These are phyloP conservation scores for Porphyrio hochstetteri DNA, from an alignment of 2,113 vertebrate genomes.

Conservation along the genomic window DNA sequence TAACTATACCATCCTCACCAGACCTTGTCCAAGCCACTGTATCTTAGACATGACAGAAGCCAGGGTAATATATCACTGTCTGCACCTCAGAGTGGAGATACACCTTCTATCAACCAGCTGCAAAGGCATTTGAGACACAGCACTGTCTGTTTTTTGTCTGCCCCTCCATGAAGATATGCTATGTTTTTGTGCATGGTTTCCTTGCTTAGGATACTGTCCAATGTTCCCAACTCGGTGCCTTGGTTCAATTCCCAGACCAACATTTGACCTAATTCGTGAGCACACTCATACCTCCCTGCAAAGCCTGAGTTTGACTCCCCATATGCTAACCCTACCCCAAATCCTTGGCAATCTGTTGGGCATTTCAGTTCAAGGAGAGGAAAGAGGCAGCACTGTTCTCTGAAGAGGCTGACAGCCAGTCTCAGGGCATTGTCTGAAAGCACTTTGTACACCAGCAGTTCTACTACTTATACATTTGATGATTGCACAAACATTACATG, in stretches of 20 bases:
- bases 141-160: background rate
- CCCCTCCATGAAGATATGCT: background rate
- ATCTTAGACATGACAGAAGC: background rate
- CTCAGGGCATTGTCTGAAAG: fast-evolving
- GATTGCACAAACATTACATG: background rate
- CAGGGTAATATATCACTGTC: background rate
- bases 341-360: background rate
- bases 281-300: background rate
- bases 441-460: background rate
- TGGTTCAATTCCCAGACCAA: background rate
- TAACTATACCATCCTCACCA: background rate
- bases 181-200: fast-evolving
- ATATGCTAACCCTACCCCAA: background rate
- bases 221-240: background rate
- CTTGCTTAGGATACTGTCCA: background rate
- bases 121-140: background rate
- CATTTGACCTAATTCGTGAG: background rate
- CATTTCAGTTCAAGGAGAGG: background rate
- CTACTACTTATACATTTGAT: background rate
- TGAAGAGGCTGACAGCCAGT: background rate
- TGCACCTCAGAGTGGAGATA: background rate
- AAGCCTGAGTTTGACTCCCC: background rate
- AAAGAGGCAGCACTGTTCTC: background rate
- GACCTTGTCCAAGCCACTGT: background rate
- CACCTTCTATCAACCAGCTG: background rate